Evolutionary conservation across 2,888 invertebrate genomes (phyloP).

Genomic region (Cremastobaeus sp.): DNA sequence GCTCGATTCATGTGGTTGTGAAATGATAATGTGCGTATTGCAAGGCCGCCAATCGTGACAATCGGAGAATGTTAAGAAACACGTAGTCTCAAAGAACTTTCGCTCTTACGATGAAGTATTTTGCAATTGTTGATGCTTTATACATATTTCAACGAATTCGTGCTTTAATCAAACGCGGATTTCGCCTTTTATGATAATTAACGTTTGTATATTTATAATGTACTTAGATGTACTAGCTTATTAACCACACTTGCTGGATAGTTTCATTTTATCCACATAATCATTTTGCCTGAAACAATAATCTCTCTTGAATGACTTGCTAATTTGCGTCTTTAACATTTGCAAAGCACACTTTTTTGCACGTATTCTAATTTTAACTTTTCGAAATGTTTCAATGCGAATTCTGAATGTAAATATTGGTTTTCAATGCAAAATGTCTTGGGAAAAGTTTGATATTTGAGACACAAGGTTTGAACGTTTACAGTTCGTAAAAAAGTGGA

Average conservation of each 20-base stretch:
- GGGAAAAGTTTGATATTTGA: too few relatives aligned
- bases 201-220: slow-evolving; percentile 13
- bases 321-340: too few relatives aligned
- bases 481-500: too few relatives aligned
- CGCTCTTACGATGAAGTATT: slow-evolving; percentile 60
- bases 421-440: too few relatives aligned
- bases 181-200: slow-evolving; percentile 48
- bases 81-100: slow-evolving; percentile 60
- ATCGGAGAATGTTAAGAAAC: slow-evolving; percentile 62
- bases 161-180: slow-evolving; percentile 39
- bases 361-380: too few relatives aligned
- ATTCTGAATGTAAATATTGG: too few relatives aligned
- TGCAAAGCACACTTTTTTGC: too few relatives aligned
- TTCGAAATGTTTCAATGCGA: too few relatives aligned
- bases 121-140: slow-evolving; percentile 61
- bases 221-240: too few relatives aligned
- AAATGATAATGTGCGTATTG: slow-evolving; percentile 63
- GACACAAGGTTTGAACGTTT: too few relatives aligned
- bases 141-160: slow-evolving; percentile 56
- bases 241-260: neutral
- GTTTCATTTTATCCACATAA: slow-evolving; percentile 1
- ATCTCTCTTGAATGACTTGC: too few relatives aligned
- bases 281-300: too few relatives aligned
- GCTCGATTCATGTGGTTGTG: slow-evolving; percentile 62
- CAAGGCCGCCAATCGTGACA: slow-evolving; percentile 62